These are phyloP conservation scores for Tenthredo scrophulariae DNA, from an alignment of 2,888 invertebrate species.

Conservation along the genomic window DNA sequence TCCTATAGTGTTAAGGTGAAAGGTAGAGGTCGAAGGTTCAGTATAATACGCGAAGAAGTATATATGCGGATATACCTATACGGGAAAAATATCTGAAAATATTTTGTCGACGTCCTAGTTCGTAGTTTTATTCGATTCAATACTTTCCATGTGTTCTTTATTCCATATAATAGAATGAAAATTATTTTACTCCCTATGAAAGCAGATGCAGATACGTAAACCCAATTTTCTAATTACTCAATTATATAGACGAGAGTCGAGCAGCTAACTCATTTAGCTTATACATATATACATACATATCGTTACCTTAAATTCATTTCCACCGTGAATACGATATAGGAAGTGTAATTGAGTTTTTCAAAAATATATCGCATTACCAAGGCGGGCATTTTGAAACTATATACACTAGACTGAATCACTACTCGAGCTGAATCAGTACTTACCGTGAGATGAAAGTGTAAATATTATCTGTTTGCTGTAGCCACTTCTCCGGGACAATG, in stretches of 20 bases:
- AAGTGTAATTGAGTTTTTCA: not conserved
- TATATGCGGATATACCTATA: not conserved
- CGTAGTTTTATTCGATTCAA: not conserved
- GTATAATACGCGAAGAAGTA: not conserved
- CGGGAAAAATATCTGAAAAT: not conserved
- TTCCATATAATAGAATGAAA: not conserved
- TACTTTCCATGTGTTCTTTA: not conserved
- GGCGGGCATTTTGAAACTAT: not conserved
- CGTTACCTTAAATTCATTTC: not conserved
- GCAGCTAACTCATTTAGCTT: not conserved
- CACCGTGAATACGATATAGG: not conserved
- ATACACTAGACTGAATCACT: not conserved
- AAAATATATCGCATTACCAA: not conserved
- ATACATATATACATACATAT: not conserved
- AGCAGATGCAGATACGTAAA: not conserved
- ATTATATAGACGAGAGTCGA: not conserved
- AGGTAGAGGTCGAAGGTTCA: constrained; percentile 20
- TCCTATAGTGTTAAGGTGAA: constrained; percentile 1
- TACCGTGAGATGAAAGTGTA: constrained; percentile 28
- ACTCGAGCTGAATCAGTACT: not conserved
- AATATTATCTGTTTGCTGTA: constrained; percentile 38
- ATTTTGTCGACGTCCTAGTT: not conserved
- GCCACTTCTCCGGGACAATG: constrained; percentile 10
- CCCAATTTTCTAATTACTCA: not conserved
- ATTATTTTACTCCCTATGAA: not conserved